Evolutionary conservation across 2,888 invertebrate genomes (phyloP), one percentile per base, ranked within the genome.

Genomic region (Neoaliturus tenellus): DNA sequence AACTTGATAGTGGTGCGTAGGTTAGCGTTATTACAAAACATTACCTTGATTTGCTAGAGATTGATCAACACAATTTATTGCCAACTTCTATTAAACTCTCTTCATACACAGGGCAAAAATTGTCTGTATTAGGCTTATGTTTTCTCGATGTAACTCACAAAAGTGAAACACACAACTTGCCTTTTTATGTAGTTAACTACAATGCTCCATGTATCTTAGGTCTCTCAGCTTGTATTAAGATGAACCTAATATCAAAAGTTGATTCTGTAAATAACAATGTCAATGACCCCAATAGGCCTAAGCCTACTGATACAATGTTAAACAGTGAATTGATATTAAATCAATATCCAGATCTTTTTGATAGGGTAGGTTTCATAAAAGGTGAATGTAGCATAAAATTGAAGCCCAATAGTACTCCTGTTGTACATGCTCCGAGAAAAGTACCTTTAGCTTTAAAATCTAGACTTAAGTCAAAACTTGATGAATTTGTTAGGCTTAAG

Each of bases 361-460:
- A 51, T 33, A 62, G 35, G 5, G 39, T 33, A 31, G 39, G 58
- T 20, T 80, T 58, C 31, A 20, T 28, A 35, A 33, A 51, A 55
- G 58, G 80, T 33, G 28, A 28, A 14, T 55, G 39, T 58, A 17
- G 20, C 17, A 35, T 35, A 35, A 20, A 55, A 55, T 62, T 51
- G 14, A 80, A 20, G 31, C 8, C 41, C 17, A 62, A 39, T 33
- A 17, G n/a, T 48, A 17, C 25, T 28, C 31, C 55, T 31, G 58
- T 33, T 17, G 12, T 35, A 80, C 58, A 80, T 73, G 73, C 35
- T 17, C 39, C 73, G 8, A 73, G 73, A 25, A 73, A 73, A 23
- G 35, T 73, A 35, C 31, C 35, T 17, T 17, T 73, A 41, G 39
- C 44, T 73, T 73, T 73, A 33, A 73, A 73, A 73, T 23, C 73